phyloP scores from a whole-genome alignment of 2,113 vertebrate genomes.

The Tachycineta bicolor region DNA sequence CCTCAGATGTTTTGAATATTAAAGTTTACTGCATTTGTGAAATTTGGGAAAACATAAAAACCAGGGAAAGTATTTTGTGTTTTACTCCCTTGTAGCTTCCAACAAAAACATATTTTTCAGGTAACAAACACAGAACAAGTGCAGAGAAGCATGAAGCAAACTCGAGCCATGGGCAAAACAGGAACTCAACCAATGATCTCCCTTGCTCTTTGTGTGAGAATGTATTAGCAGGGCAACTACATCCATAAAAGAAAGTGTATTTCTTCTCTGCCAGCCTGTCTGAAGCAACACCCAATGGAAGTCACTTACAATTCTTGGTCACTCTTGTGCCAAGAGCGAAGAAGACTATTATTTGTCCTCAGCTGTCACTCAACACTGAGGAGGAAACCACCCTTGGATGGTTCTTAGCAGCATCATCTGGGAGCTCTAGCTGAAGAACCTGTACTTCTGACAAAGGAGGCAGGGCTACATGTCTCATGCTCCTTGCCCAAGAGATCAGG shows the following conservation, averaged over 20 bases:
- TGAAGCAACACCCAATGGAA: neutral
- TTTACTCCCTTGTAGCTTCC: neutral
- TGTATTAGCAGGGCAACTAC: neutral
- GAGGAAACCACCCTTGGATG: neutral
- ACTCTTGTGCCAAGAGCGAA: neutral
- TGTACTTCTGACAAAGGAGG: neutral
- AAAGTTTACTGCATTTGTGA: neutral
- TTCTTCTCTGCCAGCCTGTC: neutral
- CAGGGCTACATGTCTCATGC: neutral
- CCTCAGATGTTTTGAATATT: neutral
- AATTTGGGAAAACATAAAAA: neutral
- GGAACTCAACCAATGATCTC: neutral
- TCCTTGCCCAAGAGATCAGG: neutral
- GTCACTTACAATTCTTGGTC: neutral
- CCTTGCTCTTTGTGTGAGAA: neutral
- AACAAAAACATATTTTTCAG: neutral
- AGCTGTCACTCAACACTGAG: neutral
- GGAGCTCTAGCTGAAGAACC: neutral
- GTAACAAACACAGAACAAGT: neutral
- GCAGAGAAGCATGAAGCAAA: neutral
- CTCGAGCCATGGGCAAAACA: neutral
- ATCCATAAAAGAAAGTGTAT: neutral
- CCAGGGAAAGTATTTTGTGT: neutral
- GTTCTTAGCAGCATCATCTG: neutral
- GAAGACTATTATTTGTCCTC: neutral